Evolutionary conservation across 2,113 vertebrate species (phyloP), one percentile per base, ranked within the genome.

Genomic region (Phaethornis superciliosus): DNA sequence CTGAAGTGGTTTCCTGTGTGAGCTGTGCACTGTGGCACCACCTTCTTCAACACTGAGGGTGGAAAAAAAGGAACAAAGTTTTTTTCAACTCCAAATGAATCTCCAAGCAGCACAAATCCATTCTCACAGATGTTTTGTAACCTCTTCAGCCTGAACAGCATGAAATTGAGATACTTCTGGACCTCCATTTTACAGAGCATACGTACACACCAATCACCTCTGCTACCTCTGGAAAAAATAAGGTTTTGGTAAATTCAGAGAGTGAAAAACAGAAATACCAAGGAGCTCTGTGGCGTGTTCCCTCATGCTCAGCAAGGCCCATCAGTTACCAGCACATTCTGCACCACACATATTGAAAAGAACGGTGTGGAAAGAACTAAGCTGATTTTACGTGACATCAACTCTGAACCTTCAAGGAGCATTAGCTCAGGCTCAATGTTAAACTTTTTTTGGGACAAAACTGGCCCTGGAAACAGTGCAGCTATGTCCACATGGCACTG

Each of bases 371-470:
- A 71, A 85, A n/a, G 7, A 87, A 4, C 67, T 35, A 19, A 44
- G 2, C 12, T 49, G 40, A 72, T 72, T 69, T 58, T 23, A 89
- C 13, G 1, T 22, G 15, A 64, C 40, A 76, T 47, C 78, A 77
- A 1, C 46, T 37, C 81, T 15, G 22, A 94, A 82, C 59, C 59
- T 69, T 28, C 40, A 54, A 49, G 15, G 44, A 1, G 1, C 21
- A 24, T 54, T 15, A 68, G 16, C 55, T 37, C 75, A 54, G 5
- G 51, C 26, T 69, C 55, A 65, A 81, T 7, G 28, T 35, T 62
- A 32, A 75, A 54, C n/a, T 63, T 28, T 32, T 78, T 84, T 27
- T 20, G 87, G 84, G 56, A 9, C 60, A 92, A 44, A 86, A 90
- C 22, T 9, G 37, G 27, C 46, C 55, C 64, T 81, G 77, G 59